Conservation (phyloP, 2,113 vertebrate species). For the Rhombomys opimus region DNA sequence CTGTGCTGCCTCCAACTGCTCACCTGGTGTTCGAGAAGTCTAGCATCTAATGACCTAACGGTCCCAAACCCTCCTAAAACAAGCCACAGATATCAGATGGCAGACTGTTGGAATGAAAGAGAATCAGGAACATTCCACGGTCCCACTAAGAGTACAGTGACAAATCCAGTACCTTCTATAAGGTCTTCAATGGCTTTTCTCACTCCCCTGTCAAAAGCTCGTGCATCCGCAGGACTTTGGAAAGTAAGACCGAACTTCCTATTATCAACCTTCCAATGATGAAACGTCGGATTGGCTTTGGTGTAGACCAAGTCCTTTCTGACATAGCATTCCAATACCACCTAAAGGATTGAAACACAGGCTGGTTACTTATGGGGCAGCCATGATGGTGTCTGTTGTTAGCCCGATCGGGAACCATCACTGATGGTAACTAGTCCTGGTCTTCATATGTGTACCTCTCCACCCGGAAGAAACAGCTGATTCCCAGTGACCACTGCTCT, state of each 20-base stretch:
- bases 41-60: background rate
- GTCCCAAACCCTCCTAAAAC: background rate
- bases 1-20: background rate
- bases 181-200: conserved; percentile 98
- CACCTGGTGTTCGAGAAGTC: background rate
- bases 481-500: background rate
- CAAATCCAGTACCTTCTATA: conserved; percentile 92
- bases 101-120: background rate
- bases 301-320: conserved; percentile 98
- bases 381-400: background rate
- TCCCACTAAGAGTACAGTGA: background rate
- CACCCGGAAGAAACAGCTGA: background rate
- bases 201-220: conserved; percentile 98
- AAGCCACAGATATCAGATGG: background rate
- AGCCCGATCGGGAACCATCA: background rate
- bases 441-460: background rate
- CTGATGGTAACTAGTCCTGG: background rate
- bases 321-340: conserved; percentile 97
- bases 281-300: conserved; percentile 99
- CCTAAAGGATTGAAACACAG: conserved; percentile 86
- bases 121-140: background rate
- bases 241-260: conserved; percentile 97
- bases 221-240: conserved; percentile 97
- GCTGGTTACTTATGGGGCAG: conserved; percentile 71
- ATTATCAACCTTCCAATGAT: conserved; percentile 99